These are phyloP conservation scores for Chondrilla cf. caribensis DNA, from an alignment of 37 sponge, comb jelly and placozoan species.

Conservation along the genomic window DNA sequence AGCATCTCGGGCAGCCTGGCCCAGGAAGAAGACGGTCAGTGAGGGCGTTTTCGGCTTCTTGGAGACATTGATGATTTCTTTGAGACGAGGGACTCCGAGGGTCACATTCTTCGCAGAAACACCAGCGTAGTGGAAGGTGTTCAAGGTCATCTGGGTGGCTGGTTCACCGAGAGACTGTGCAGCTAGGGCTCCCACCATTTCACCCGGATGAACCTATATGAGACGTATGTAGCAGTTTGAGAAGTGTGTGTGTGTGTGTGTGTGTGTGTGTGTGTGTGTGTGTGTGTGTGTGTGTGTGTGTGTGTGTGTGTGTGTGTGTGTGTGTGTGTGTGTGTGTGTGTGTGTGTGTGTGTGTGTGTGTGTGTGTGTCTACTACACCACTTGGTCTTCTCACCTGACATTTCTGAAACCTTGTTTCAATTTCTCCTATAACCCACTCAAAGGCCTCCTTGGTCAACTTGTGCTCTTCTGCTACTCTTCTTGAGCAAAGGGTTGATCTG, in stretches of 20 bases:
- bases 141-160: conserved; percentile 99
- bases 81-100: conserved; percentile 97
- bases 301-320: not conserved
- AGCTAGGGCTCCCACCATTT: conserved; percentile 97
- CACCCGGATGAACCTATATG: conserved; percentile 88
- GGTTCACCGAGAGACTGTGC: conserved; percentile 99
- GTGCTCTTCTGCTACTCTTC: conserved; percentile 86
- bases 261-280: not conserved
- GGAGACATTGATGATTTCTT: conserved; percentile 99
- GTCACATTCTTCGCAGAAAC: conserved; percentile 99
- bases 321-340: too few relatives aligned
- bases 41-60: conserved; percentile 99
- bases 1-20: conserved; percentile 92
- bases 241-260: too few relatives aligned
- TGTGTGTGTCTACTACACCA: too few relatives aligned
- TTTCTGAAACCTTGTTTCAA: conserved; percentile 89
- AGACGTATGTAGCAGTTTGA: not conserved
- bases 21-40: conserved; percentile 91
- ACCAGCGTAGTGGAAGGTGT: conserved; percentile 99
- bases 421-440: conserved; percentile 98
- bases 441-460: conserved; percentile 88
- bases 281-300: not conserved
- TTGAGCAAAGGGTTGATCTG: conserved; percentile 80
- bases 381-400: conserved; percentile 64
- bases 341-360: not conserved